Base-by-base conservation (phyloP, 2,888 invertebrate species). In the Lasiommata megera region DNA sequence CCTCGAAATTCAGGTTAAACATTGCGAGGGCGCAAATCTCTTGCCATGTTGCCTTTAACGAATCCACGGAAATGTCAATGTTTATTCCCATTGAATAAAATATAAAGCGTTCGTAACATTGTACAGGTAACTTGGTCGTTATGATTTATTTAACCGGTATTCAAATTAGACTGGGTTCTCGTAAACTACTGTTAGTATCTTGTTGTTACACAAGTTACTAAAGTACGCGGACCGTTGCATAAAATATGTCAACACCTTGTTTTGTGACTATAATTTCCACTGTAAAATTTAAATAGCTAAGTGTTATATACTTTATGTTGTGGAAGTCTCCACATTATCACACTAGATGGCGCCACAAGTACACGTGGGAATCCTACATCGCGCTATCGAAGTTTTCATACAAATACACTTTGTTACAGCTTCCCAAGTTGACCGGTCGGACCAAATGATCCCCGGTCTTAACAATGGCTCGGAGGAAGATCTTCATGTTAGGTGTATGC, bases 21-120 rank as follows among this genome's bases (percentile, higher is more conserved):
- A n/a, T 23, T 5, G 23, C 23, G 23, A 23, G 23, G 2, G 2
- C 5, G 23, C 23, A 23, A 5, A 23, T 23, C 23, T 23, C 23
- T 23, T 5, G 5, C 23, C 5, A 23, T 3, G 23, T 5, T 23
- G 5, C 23, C 23, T 23, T 23, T 23, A 23, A 74, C 74, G 73
- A 57, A 70, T 73, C 75, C 74, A 73, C 74, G 76, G 76, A 77
- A 82, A 82, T 71, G 72, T 72, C 67, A 61, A 71, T 73, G 76
- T 77, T 79, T 82, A 79, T 76, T 75, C 73, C 70, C 70, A 77
- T 78, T 76, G 72, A 78, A 82, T 80, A 79, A 76, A 77, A 77
- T 80, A 79, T 77, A 60, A 57, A 59, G 60, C 61, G 31, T 56
- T 40, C 50, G 54, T 41, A 18, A 34, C 43, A 43, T 36, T 59